Base-by-base conservation (phyloP, 2,113 vertebrate species). In the Narcine bancroftii region DNA sequence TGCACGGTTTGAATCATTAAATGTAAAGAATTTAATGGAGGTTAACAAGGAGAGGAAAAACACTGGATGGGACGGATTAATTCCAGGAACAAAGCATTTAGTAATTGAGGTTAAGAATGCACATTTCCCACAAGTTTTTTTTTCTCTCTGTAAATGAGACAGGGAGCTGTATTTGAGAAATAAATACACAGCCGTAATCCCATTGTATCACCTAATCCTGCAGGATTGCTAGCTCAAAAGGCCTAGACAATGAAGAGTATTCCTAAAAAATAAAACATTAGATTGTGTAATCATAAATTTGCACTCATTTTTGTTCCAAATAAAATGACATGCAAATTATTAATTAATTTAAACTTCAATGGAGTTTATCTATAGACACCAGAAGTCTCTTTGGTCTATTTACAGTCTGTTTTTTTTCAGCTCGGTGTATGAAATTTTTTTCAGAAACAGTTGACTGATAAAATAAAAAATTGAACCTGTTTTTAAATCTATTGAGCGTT, bases 291-390 rank as follows among this genome's bases (percentile, higher is more conserved):
- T 81, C 45, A 81, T 81, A 81, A 81, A 81, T 50, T 81, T 10
- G 0, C 10, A 45, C 24, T 47, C 47, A 6, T 50, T 69, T 89
- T 42, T 66, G 24, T 42, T 69, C 42, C 47, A 69, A 47, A 42
- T 29, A 45, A 69, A 91, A 69, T 91, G 69, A 71, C 89, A 69
- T 17, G 63, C 3, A 45, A 65, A 69, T 42, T 66, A 69, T 87
- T 47, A 91, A 66, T 47, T 71, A 42, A 69, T 91, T 91, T 91
- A 69, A 91, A 71, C 89, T 69, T 91, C 89, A 91, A 45, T 66
- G 42, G 21, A 26, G 63, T 47, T 91, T 91, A 91, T 91, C 89
- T 91, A 33, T 17, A 71, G 89, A 42, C 42, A 91, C 66, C 89
- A 91, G 85, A 89, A 47, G 63, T 91, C 63, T 91, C 87, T 69